Evolutionary conservation across 35 echinoderm and acorn worm genomes (phyloP).

Genomic region (Apostichopus californicus): DNA sequence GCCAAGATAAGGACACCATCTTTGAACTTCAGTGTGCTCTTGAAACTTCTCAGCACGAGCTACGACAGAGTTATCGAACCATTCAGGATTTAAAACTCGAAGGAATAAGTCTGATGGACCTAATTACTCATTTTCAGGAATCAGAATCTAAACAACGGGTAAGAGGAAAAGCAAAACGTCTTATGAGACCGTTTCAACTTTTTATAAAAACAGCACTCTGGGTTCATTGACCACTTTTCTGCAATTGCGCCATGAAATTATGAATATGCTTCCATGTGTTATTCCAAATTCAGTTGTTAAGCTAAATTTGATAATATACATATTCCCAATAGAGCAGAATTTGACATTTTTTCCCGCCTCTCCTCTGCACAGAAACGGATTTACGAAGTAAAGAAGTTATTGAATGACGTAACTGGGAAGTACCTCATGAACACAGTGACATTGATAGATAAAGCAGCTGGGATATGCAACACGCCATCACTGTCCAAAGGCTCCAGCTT

Average conservation of each 20-base stretch:
- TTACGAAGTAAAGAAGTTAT: conserved; percentile 23
- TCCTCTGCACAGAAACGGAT: background rate
- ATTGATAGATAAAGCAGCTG: conserved; percentile 41
- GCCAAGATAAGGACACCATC: conserved; percentile 43
- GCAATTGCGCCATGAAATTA: too few relatives aligned
- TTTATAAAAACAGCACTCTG: too few relatives aligned
- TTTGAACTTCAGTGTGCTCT: conserved; percentile 37
- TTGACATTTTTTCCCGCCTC: background rate
- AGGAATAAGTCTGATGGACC: background rate
- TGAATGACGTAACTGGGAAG: conserved; percentile 29
- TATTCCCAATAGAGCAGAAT: too few relatives aligned
- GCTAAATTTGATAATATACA: too few relatives aligned
- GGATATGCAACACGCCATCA: conserved; percentile 25
- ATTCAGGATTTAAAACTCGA: conserved; percentile 23
- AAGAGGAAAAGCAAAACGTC: background rate
- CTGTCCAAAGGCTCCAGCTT: conserved; percentile 35
- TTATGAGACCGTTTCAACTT: too few relatives aligned
- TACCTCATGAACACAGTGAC: conserved; percentile 35
- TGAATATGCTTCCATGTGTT: too few relatives aligned
- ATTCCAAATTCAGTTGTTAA: too few relatives aligned
- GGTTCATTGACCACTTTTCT: too few relatives aligned
- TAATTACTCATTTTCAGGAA: background rate
- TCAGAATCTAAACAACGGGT: conserved; percentile 23
- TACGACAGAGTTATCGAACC: background rate
- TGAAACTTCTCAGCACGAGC: background rate